These are phyloP conservation scores for Siphamia tubifer DNA, from an alignment of 2,113 vertebrate genomes.

Conservation along the genomic window DNA sequence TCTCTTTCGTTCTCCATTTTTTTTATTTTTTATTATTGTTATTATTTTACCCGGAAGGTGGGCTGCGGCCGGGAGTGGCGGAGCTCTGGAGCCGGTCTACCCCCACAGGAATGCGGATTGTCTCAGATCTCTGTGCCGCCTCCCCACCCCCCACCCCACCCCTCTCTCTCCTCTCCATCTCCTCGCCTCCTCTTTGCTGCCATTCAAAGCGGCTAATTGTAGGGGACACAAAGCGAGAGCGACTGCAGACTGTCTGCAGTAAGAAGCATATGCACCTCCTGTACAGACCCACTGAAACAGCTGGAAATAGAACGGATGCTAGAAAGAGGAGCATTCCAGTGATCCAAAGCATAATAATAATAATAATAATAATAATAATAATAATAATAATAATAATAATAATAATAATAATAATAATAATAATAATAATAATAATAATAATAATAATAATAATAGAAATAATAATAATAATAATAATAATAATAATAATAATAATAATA, in stretches of 20 bases:
- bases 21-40: neutral
- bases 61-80: constrained; percentile 84
- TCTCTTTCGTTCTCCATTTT: neutral
- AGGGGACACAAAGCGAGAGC: constrained; percentile 75
- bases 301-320: constrained; percentile 1
- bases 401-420: neutral
- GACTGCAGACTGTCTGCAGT: constrained; percentile 77
- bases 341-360: neutral
- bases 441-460: neutral
- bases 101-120: constrained; percentile 96
- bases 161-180: too few species aligned
- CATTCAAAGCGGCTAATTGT: constrained; percentile 84
- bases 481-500: neutral
- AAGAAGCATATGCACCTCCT: constrained; percentile 43
- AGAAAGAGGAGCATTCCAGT: neutral
- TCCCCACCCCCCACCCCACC: too few species aligned
- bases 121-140: constrained; percentile 86
- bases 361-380: neutral
- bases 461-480: neutral
- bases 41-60: constrained; percentile 73
- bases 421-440: neutral
- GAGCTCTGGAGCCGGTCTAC: constrained; percentile 88
- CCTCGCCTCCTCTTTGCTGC: constrained; percentile 81
- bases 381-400: neutral
- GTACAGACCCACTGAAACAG: constrained; percentile 37